Evolutionary conservation across 2,888 invertebrate genomes (phyloP).

Genomic region (Drosophila putrida): DNA sequence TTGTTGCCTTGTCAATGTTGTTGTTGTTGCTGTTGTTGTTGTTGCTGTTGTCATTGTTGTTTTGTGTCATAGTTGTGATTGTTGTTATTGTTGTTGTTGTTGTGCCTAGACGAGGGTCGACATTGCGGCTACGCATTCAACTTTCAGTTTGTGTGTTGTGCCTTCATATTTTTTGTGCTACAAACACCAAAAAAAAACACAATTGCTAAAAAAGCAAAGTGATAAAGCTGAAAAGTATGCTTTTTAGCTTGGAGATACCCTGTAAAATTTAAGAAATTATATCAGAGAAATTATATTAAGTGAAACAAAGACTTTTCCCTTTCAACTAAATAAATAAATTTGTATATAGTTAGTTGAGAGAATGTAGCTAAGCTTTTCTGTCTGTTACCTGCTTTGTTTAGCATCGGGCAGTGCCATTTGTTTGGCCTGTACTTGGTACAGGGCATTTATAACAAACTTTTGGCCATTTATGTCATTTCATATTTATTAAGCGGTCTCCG

Average conservation of each 20-base stretch:
- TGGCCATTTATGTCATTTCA: conserved; percentile 75
- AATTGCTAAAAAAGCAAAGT: conserved; percentile 12
- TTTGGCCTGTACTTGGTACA: not conserved
- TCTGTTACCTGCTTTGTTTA: not conserved
- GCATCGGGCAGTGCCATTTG: not conserved
- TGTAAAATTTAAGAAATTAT: not conserved
- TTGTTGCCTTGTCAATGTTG: conserved; percentile 63
- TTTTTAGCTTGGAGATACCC: not conserved
- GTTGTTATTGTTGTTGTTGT: conserved; percentile 38
- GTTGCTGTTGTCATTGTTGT: conserved; percentile 44
- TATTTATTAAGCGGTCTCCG: conserved; percentile 73
- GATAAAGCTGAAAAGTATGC: too few species aligned
- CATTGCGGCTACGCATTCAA: conserved; percentile 53
- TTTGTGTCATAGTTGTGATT: conserved; percentile 27
- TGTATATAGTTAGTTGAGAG: not conserved
- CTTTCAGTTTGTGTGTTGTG: conserved; percentile 34
- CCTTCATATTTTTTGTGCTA: conserved; percentile 9
- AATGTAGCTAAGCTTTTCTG: not conserved
- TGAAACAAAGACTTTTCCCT: too few species aligned
- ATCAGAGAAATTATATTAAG: too few species aligned
- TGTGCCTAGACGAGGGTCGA: conserved; percentile 68
- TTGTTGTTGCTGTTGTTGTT: conserved; percentile 28
- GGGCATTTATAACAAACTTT: conserved; percentile 39
- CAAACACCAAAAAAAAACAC: conserved; percentile 22
- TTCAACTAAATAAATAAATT: too few species aligned